A percentile compares a stretch with the other conserved stretches of the same genome.
Evolutionary conservation across 2,888 invertebrate genomes (phyloP).

Genomic region (Pandemis corylana): DNA sequence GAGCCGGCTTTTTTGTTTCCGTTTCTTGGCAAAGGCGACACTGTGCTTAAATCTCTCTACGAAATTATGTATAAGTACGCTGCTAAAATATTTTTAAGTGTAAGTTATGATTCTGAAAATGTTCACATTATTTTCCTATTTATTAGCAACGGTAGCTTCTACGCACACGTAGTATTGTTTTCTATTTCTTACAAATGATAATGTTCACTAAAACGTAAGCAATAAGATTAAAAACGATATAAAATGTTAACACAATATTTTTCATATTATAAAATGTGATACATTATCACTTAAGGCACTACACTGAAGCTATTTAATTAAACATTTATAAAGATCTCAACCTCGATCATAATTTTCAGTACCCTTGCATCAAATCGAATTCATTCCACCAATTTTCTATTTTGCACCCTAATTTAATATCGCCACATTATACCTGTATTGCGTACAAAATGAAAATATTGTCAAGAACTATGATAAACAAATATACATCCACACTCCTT

Average conservation of each 20-base stretch:
- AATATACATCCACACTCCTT: constrained; percentile 54
- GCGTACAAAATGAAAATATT: constrained; percentile 48
- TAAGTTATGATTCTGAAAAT: constrained; percentile 61
- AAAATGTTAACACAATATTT: constrained; percentile 63
- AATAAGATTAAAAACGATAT: constrained; percentile 65
- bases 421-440: constrained; percentile 43
- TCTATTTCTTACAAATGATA: constrained; percentile 73
- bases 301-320: constrained; percentile 38
- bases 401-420: constrained; percentile 42
- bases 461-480: constrained; percentile 34
- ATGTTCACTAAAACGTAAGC: constrained; percentile 65
- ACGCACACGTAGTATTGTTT: constrained; percentile 72
- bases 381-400: constrained; percentile 40
- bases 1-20: constrained; percentile 60
- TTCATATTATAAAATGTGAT: constrained; percentile 82
- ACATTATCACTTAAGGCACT: constrained; percentile 70
- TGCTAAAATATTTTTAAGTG: constrained; percentile 56
- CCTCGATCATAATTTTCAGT: constrained; percentile 43
- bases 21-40: constrained; percentile 52
- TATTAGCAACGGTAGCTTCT: constrained; percentile 68
- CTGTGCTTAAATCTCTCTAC: constrained; percentile 44
- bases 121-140: constrained; percentile 68
- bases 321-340: constrained; percentile 53
- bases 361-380: constrained; percentile 22
- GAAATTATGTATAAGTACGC: constrained; percentile 49